Conservation (phyloP, 2,797 vertebrate species). For the Acanthopagrus latus region DNA sequence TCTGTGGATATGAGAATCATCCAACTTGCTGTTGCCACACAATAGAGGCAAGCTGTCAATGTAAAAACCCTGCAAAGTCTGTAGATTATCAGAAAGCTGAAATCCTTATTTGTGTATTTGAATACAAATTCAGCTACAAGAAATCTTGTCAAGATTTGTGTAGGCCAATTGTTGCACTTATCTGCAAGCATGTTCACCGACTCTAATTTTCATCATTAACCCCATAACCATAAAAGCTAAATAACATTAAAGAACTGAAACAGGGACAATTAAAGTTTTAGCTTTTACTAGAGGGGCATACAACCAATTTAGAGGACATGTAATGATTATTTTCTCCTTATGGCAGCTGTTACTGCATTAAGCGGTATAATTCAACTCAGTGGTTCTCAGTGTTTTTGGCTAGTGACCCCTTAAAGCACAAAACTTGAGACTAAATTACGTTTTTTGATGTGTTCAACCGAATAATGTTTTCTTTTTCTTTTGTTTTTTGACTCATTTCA, state of each 20-base stretch:
- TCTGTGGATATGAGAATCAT: slow-evolving; percentile 17
- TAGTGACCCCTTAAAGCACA: background rate
- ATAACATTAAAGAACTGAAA: background rate
- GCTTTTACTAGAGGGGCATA: background rate
- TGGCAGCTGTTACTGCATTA: background rate
- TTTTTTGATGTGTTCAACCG: background rate
- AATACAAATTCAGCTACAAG: background rate
- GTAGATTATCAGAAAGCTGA: background rate
- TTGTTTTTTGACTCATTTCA: no score
- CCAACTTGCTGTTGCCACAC: background rate
- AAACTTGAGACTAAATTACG: background rate
- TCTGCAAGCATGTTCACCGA: background rate
- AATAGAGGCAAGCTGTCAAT: background rate
- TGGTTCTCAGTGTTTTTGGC: background rate
- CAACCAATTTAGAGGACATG: background rate
- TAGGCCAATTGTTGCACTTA: no score
- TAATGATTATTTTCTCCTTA: background rate
- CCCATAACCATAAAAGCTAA: background rate
- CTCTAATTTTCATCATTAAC: background rate
- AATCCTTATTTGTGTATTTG: background rate
- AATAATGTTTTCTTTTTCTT: background rate
- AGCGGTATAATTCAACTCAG: background rate
- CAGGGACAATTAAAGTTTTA: background rate
- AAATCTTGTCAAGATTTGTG: background rate
- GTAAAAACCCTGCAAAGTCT: background rate